A percentile compares a stretch with the other conserved stretches of the same genome.
These are phyloP conservation scores for Lindbergichthys nudifrons DNA, from an alignment of 2,797 vertebrate species.

Conservation along the genomic window DNA sequence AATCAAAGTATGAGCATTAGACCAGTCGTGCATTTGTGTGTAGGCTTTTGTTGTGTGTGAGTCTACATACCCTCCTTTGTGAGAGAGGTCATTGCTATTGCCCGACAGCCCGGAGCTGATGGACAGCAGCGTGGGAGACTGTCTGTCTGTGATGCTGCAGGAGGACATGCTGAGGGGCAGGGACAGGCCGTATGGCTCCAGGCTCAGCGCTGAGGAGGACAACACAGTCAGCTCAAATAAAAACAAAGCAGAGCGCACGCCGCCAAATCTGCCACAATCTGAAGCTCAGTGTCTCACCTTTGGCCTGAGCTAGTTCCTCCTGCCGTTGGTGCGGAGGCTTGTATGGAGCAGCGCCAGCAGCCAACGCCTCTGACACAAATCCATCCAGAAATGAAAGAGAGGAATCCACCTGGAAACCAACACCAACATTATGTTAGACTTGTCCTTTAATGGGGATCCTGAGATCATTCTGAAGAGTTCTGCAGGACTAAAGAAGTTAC, in stretches of 20 bases:
- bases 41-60: neutral
- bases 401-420: conserved; percentile 90
- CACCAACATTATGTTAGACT: neutral
- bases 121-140: conserved; percentile 92
- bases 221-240: conserved; percentile 33
- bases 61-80: conserved; percentile 88
- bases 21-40: neutral
- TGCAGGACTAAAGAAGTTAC: neutral
- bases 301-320: conserved; percentile 91
- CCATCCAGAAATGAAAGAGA: conserved; percentile 97
- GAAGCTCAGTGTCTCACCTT: conserved; percentile 82
- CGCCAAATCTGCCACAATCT: conserved; percentile 7
- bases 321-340: conserved; percentile 96
- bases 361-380: conserved; percentile 94
- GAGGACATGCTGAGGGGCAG: conserved; percentile 89
- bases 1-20: neutral
- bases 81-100: conserved; percentile 88
- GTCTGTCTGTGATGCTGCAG: conserved; percentile 88
- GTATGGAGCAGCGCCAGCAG: conserved; percentile 91
- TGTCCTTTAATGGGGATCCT: neutral
- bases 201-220: conserved; percentile 87
- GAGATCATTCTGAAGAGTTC: neutral
- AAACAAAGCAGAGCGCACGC: neutral
- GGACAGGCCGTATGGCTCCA: conserved; percentile 93
- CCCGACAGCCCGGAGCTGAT: conserved; percentile 91